Conservation (phyloP, 2,797 vertebrate species). For the Neosalanx taihuensis region DNA sequence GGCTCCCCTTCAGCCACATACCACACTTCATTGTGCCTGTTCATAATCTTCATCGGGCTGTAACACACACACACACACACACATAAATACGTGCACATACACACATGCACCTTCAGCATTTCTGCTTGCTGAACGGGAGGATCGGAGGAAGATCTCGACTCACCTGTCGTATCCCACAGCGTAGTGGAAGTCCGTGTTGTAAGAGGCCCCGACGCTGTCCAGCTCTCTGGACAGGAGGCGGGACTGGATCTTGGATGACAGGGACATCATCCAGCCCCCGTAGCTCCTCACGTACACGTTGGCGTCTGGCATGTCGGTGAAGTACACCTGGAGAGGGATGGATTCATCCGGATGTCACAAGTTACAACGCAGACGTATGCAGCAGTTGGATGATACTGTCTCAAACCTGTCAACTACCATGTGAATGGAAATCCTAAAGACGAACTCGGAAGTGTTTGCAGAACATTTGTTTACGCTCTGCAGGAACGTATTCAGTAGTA, state of each 20-base stretch:
- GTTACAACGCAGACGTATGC: background rate
- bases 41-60: slow-evolving; percentile 64
- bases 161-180: slow-evolving; percentile 72
- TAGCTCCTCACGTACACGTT: slow-evolving; percentile 58
- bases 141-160: background rate
- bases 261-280: slow-evolving; percentile 46
- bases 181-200: slow-evolving; percentile 42
- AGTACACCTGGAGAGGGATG: slow-evolving; percentile 59
- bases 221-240: slow-evolving; percentile 40
- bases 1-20: slow-evolving; percentile 47
- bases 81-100: background rate
- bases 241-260: background rate
- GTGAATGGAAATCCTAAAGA: too few relatives aligned
- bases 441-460: background rate
- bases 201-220: slow-evolving; percentile 39
- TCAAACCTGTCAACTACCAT: background rate
- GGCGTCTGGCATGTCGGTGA: slow-evolving; percentile 46
- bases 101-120: slow-evolving; percentile 4
- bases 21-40: slow-evolving; percentile 77
- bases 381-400: too few relatives aligned
- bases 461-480: background rate
- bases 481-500: too few relatives aligned
- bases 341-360: background rate
- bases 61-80: slow-evolving; percentile 34
- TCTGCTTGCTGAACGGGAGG: background rate